Base-by-base conservation (phyloP, 2,888 invertebrate species). In the Cryptocephalus primarius region DNA sequence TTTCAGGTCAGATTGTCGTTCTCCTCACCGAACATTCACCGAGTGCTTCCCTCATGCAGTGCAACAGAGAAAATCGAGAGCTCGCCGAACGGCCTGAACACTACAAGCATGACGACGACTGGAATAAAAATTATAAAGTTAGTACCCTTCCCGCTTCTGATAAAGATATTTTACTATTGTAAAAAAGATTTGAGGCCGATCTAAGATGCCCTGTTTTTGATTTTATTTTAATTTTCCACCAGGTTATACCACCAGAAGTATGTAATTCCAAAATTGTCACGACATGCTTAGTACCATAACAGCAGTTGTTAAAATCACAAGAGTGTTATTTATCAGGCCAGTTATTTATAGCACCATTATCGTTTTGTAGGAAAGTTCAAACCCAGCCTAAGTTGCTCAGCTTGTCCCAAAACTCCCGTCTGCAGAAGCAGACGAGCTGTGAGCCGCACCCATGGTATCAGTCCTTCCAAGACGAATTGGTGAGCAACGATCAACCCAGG, bases 361-460 rank as follows among this genome's bases (percentile, higher is more conserved):
- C 8, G 8, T n/a, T n/a, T 22, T 9, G 14, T 10, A 40, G 40
- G 40, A 40, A 40, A 40, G n/a, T n/a, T 6, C n/a, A n/a, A 8
- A 40, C 3, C 13, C 10, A 10, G 10, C 40, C 13, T 4, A 22
- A 36, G 38, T n/a, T 36, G n/a, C 38, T 36, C 11, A 36, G 6
- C 38, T 4, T 4, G 12, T 36, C 12, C 11, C 11, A 12, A 4
- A 67, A 65, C 48, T 66, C 68, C 1, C 56, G 68, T 4, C 56
- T 77, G 33, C 75, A 77, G 55, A 77, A 77, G 53, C 75, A 75
- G 61, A 73, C 73, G n/a, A 65, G 66, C 40, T 64, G 56, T 32
- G 68, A 68, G 49, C 63, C 64, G 0, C 60, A 59, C 39, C 43
- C 62, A 8, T 60, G 63, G 50, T 33, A 61, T 8, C 51, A 54